Base-by-base conservation (phyloP, 1,140 invertebrate genomes). In the Sycophila sp. region DNA sequence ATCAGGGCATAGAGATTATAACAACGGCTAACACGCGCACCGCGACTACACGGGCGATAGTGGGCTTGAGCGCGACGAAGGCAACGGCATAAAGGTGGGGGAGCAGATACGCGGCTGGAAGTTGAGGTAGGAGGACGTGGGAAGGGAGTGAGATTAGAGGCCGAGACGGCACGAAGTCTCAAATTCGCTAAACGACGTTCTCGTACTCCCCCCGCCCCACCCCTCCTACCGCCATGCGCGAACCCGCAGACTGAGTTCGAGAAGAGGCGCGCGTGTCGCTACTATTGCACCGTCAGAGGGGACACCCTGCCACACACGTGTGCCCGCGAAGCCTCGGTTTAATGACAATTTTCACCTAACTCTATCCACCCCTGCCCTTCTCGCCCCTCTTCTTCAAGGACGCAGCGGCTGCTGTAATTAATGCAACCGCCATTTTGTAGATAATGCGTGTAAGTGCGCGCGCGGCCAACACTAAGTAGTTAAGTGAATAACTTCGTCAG, bases 401-500 rank as follows among this genome's bases (percentile, higher is more conserved):
- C n/a, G 13, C 28, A 22, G 36, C 34, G 42, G 15, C 42, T 47
- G n/a, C 42, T 28, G 62, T 36, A 65, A 65, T 65, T 65, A 65
- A 65, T 65, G 47, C 49, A 53, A 47, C 45, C 30, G 17, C 49
- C 45, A 36, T 49, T 34, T 19, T 45, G 30, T 28, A 30, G 62
- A 65, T 65, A 65, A 65, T 65, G 49, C 62, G 34, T 65, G 38
- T 28, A 38, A 51, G 62, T 47, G 45, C 7, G 8, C 42, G 13
- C 34, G 2, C 15, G 26, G 11, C 28, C 42, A 17, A n/a, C 42
- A 13, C 30, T 63, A 63, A 63, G 60, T 63, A 45, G 60, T 53
- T 65, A 65, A 65, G 62, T 65, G 62, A 65, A 65, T 65, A 65
- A 65, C 62, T 65, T 65, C 62, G 62, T 65, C 62, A 65, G 47